Percentiles rank a stretch among this genome's conserved stretches.
phyloP scores from a whole-genome alignment of 1,140 invertebrate species.

The Drosophila ananassae region DNA sequence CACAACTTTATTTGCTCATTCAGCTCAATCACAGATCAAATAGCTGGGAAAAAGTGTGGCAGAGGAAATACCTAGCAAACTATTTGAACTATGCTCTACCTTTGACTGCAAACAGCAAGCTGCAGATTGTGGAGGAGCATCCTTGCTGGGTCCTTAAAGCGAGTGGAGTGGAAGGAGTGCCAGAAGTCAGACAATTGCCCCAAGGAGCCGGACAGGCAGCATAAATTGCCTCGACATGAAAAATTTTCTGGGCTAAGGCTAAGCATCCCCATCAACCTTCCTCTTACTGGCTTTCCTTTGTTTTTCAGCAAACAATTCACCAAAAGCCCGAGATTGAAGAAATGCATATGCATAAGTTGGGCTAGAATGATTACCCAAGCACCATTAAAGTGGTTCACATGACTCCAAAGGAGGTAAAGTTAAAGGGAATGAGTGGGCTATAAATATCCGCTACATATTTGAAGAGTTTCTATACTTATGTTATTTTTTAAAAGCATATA shows the following conservation, averaged over 20 bases:
- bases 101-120: conserved; percentile 60
- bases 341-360: conserved; percentile 73
- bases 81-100: conserved; percentile 77
- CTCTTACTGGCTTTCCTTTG: conserved; percentile 50
- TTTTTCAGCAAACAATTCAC: conserved; percentile 73
- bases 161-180: not conserved
- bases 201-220: conserved; percentile 57
- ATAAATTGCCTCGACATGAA: conserved; percentile 64
- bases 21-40: conserved; percentile 81
- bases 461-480: too few relatives aligned
- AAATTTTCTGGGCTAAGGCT: conserved; percentile 48
- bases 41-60: conserved; percentile 71
- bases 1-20: conserved; percentile 80
- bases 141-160: conserved; percentile 8
- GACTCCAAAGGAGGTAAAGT: conserved; percentile 8
- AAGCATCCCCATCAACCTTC: conserved; percentile 43
- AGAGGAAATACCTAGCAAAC: conserved; percentile 74
- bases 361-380: not conserved
- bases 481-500: too few relatives aligned
- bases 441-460: too few relatives aligned
- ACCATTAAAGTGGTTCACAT: not conserved
- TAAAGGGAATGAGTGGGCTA: too few relatives aligned
- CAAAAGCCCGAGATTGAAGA: conserved; percentile 66
- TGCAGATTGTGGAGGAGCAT: conserved; percentile 27
- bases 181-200: conserved; percentile 63